Evolutionary conservation across 1,140 invertebrate species (phyloP), one percentile per base, ranked within the genome.

Genomic region (Kradibia gibbosae): DNA sequence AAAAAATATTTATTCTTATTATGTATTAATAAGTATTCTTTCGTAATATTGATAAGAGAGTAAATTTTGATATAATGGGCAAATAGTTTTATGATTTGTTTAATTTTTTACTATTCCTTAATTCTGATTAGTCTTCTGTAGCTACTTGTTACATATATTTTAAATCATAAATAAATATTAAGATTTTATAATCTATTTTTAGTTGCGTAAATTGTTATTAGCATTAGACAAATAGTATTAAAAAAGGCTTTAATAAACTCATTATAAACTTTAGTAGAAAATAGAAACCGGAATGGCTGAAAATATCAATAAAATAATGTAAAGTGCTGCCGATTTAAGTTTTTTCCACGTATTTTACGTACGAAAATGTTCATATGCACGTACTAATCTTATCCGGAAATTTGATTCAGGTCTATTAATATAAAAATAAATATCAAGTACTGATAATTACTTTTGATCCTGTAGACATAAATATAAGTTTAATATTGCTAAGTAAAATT

Each of bases 301-400:
- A 28, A 62, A 20, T 65, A 65, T 17, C 15, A 34, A 62, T 62
- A 34, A 62, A 62, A 62, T 62, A 31, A 62, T 62, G 60, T 28
- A 62, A 62, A 62, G 13, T 17, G 34, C 10, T 34, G 28, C 25
- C 60, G 8, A 62, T 39, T 65, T 10, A 57, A 36, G 25, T 65
- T 22, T 2, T 65, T 7, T 39, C 3, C 1, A 65, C n/a, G 11
- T 57, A 13, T 15, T 53, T 53, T 13, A 53, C 13, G 17, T 53
- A 13, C 50, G 17, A 2, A 53, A 11, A 53, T 15, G 50, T 53
- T 3, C 50, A 11, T 20, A 25, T 57, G n/a, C 53, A 25, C n/a
- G 25, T n/a, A 17, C 53, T n/a, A 57, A 3, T 57, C 3, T 25
- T 57, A 5, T n/a, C 53, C 11, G n/a, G 11, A n/a, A 25, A 57